Base-by-base conservation (phyloP, 2,888 invertebrate genomes). In the Heliconius sara region DNA sequence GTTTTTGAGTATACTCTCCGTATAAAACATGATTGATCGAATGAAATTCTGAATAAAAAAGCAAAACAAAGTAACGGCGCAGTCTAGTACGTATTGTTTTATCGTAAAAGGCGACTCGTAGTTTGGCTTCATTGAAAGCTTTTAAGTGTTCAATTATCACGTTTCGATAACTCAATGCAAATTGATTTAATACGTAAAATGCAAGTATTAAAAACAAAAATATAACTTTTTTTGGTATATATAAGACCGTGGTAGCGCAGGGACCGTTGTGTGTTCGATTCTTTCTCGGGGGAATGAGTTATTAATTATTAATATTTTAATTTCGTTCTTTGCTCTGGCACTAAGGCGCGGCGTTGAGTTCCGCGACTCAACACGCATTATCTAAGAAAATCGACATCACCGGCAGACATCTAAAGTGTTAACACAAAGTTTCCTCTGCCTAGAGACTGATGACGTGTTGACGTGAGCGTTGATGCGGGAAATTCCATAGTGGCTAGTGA, bases 41-140 rank as follows among this genome's bases (percentile, higher is more conserved):
- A 73, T 39, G 34, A 73, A 60, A 73, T 39, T 60, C 3, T 60
- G 34, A 73, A 60, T 34, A 57, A 73, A 73, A 73, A 60, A 73
- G 27, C 27, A 27, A 27, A 16, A 34, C n/a, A 16, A 25, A 9
- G 57, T 13, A 57, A 57, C 22, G 4, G 19, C n/a, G 47, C 30
- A 65, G 43, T 65, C 22, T 47, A 75, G 75, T 65, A 63, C n/a
- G 9, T 65, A 75, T 79, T 25, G 60, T 34, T 79, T 68, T 75
- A 67, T 60, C 60, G 25, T 75, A 34, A 65, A 67, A 10, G 74
- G 30, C 19, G 43, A 60, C 30, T 60, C 43, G 52, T 79, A 72
- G 76, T 79, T n/a, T 65, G 79, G 79, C 79, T 79, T 79, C 79
- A 72, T 27, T 79, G 79, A 79, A 79, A 57, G 67, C 79, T 76